Evolutionary conservation across 2,113 vertebrate species (phyloP), one percentile per base, ranked within the genome.

Genomic region (Nothobranchius furzeri): DNA sequence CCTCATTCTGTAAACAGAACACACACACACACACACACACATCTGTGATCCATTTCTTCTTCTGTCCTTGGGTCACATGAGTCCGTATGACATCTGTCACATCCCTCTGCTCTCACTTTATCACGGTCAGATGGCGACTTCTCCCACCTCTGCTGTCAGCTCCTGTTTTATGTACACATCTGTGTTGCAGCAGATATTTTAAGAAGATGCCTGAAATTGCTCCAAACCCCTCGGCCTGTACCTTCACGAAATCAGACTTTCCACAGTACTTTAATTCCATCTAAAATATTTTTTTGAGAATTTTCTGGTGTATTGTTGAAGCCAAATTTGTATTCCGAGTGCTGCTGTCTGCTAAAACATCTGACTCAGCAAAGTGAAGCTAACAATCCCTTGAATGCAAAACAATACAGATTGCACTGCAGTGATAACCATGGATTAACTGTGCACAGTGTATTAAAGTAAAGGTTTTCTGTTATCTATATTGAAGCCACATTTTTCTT

Each of bases 51-150:
- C 49, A 69, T 56, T 65, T 48, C 55, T 25, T 53, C 48, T 40
- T 50, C 70, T 47, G 67, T 58, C 69, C 73, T 57, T 64, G 73
- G 76, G 76, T 84, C 81, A 75, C 68, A 82, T 70, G 79, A 68
- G 60, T 78, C 79, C 86, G 78, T 85, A 78, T 74, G 83, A 70
- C 76, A 79, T 75, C 73, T 84, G 62, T 86, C 81, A 80, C 64
- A 68, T 73, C 67, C 42, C 62, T 10, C 73, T 56, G 66, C 70
- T 67, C 51, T 45, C 40, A 40, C 67, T 77, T 68, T 66, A 75
- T 83, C 77, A 64, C 73, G 79, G 82, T 86, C 79, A 54, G 35
- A 75, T 70, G 74, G 60, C 59, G 68, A 56, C 76, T 73, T 69
- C 68, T 60, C 68, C 65, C 45, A 13, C 75, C 78, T 68, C 62